Evolutionary conservation across 2,797 vertebrate genomes (phyloP).

Genomic region (Galago senegalensis): DNA sequence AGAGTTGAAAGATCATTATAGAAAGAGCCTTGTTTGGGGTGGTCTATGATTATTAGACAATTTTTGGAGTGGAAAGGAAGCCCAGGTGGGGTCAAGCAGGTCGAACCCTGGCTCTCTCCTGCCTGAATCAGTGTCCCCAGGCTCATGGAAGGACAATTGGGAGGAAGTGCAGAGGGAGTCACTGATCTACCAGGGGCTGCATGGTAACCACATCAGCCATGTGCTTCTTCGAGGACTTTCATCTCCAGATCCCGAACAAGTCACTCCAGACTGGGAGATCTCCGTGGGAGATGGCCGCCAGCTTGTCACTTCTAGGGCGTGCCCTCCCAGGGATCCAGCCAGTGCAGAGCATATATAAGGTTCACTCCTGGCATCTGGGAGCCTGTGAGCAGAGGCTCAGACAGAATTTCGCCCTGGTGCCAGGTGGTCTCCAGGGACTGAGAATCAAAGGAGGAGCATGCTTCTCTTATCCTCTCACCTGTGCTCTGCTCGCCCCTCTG

Average conservation of each 20-base stretch:
- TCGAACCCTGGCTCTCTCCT: accelerated
- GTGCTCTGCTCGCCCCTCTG: accelerated
- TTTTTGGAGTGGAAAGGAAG: neutral
- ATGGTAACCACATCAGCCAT: neutral
- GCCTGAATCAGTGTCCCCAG: conserved; percentile 64
- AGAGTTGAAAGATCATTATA: neutral
- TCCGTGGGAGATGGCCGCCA: neutral
- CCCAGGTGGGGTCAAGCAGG: neutral
- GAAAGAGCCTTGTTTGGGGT: neutral
- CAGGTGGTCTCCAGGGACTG: conserved; percentile 52
- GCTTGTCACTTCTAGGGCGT: neutral
- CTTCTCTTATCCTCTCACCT: neutral
- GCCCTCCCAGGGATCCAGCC: neutral
- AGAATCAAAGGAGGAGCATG: conserved; percentile 49
- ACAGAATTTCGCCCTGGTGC: conserved; percentile 72
- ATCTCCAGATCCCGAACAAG: neutral
- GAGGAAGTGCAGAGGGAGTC: accelerated
- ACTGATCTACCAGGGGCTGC: neutral
- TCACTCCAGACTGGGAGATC: neutral
- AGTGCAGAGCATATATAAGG: neutral
- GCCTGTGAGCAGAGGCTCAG: conserved; percentile 36
- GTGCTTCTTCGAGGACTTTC: neutral
- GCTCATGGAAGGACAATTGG: neutral
- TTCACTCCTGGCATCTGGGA: conserved; percentile 12
- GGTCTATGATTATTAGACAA: neutral